Conservation (phyloP, 2,888 invertebrate species). For the Tenthredo livida region DNA sequence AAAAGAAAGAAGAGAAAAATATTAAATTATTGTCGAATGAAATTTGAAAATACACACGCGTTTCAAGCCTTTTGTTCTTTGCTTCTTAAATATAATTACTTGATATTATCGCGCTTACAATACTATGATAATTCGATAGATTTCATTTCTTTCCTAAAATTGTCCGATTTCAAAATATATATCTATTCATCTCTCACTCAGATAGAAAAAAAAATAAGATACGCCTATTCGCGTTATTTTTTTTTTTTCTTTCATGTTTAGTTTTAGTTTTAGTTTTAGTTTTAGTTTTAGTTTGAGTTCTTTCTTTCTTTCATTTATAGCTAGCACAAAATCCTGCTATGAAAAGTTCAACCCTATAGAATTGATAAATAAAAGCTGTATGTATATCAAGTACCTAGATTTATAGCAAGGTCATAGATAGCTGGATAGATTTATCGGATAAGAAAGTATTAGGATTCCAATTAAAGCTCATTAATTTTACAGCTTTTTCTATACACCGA, state of each 20-base stretch:
- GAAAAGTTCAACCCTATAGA: not conserved
- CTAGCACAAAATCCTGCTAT: not conserved
- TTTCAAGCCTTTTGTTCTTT: not conserved
- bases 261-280: not conserved
- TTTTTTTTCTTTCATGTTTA: not conserved
- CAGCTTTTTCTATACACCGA: slow-evolving; percentile 45
- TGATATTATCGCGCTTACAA: slow-evolving; percentile 5
- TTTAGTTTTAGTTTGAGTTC: not conserved
- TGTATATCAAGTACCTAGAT: slow-evolving; percentile 3
- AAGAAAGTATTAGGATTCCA: slow-evolving; percentile 28
- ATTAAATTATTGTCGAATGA: not conserved
- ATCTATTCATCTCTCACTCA: not conserved
- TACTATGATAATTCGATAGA: not conserved
- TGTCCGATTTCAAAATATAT: slow-evolving; percentile 33
- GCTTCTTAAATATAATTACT: not conserved
- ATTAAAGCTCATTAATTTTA: slow-evolving; percentile 22
- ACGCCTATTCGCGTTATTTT: not conserved
- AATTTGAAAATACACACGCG: not conserved
- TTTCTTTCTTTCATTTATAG: not conserved
- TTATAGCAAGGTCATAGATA: slow-evolving; percentile 34
- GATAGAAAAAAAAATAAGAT: slow-evolving; percentile 28
- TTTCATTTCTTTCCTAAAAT: not conserved
- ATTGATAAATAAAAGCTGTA: slow-evolving; percentile 46
- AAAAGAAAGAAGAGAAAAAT: not conserved
- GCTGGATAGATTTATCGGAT: slow-evolving; percentile 4